Percentiles rank a stretch among this genome's conserved stretches.
phyloP scores from a whole-genome alignment of 2,888 invertebrate species.

The Sphecodes monilicornis region DNA sequence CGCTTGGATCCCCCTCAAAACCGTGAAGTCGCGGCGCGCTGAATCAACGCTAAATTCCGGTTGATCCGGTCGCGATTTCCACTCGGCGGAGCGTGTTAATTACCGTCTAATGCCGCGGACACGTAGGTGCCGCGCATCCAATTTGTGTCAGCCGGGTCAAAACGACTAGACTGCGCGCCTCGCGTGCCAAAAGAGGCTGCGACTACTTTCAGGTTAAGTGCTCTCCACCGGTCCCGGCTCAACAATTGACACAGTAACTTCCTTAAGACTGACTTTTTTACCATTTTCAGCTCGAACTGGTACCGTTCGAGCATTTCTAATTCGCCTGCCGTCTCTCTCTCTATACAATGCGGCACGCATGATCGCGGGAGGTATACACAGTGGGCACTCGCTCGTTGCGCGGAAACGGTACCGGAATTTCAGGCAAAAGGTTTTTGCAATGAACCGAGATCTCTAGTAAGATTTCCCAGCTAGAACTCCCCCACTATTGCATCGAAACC shows the following conservation, averaged over 20 bases:
- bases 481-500: too few relatives aligned
- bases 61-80: slow-evolving; percentile 35
- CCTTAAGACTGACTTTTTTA: slow-evolving; percentile 47
- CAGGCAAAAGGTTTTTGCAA: too few relatives aligned
- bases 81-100: slow-evolving; percentile 54
- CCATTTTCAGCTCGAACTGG: slow-evolving; percentile 43
- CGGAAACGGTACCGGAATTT: too few relatives aligned
- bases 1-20: neutral
- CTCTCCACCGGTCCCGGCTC: slow-evolving; percentile 51
- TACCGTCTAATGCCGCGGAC: slow-evolving; percentile 49
- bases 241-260: slow-evolving; percentile 71
- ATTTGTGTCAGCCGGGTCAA: slow-evolving; percentile 66
- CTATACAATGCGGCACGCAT: too few relatives aligned
- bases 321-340: neutral
- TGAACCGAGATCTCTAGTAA: too few relatives aligned
- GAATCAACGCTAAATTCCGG: slow-evolving; percentile 34
- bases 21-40: neutral
- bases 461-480: too few relatives aligned
- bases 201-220: slow-evolving; percentile 65
- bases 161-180: slow-evolving; percentile 65
- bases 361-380: too few relatives aligned
- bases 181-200: slow-evolving; percentile 58
- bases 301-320: slow-evolving; percentile 6
- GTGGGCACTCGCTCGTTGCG: too few relatives aligned
- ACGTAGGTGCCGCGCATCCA: slow-evolving; percentile 51